Percentiles rank a stretch among this genome's conserved stretches.
phyloP scores from a whole-genome alignment of 1,140 invertebrate species.

The Philopotamus ludificatus region DNA sequence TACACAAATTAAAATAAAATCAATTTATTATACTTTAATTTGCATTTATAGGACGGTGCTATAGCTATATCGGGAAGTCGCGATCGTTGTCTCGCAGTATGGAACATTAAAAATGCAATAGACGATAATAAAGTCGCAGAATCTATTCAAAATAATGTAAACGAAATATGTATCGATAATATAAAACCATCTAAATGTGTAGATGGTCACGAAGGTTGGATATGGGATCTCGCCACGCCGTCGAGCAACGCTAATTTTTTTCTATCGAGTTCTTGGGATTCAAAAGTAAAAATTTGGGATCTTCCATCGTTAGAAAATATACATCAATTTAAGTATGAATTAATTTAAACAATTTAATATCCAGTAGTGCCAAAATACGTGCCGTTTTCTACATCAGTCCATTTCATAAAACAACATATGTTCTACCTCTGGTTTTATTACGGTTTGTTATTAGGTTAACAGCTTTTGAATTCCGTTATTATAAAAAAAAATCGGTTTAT shows the following conservation, averaged over 20 bases:
- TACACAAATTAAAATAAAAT: background rate
- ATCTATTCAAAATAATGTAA: background rate
- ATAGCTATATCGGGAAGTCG: slow-evolving; percentile 52
- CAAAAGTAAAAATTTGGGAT: slow-evolving; percentile 54
- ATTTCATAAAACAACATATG: background rate
- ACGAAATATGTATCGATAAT: background rate
- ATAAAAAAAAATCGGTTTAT: background rate
- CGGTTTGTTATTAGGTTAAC: background rate
- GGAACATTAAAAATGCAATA: slow-evolving; percentile 29
- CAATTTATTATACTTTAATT: background rate
- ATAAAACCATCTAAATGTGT: background rate
- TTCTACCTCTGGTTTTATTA: background rate
- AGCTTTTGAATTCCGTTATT: no score
- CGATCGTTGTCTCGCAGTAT: slow-evolving; percentile 42
- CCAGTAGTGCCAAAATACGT: no score
- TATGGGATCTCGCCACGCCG: slow-evolving; percentile 51
- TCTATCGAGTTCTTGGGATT: slow-evolving; percentile 56
- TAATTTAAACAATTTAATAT: background rate
- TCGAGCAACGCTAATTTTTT: slow-evolving; percentile 39
- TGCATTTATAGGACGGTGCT: slow-evolving; percentile 47
- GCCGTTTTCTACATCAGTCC: background rate
- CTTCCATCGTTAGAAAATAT: slow-evolving; percentile 44
- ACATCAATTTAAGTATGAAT: slow-evolving; percentile 45
- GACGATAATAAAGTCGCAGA: no score
- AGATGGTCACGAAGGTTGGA: slow-evolving; percentile 51